A percentile compares a stretch with the other conserved stretches of the same genome.
These are phyloP conservation scores for Rutpela maculata DNA, from an alignment of 2,888 invertebrate genomes.

Conservation along the genomic window DNA sequence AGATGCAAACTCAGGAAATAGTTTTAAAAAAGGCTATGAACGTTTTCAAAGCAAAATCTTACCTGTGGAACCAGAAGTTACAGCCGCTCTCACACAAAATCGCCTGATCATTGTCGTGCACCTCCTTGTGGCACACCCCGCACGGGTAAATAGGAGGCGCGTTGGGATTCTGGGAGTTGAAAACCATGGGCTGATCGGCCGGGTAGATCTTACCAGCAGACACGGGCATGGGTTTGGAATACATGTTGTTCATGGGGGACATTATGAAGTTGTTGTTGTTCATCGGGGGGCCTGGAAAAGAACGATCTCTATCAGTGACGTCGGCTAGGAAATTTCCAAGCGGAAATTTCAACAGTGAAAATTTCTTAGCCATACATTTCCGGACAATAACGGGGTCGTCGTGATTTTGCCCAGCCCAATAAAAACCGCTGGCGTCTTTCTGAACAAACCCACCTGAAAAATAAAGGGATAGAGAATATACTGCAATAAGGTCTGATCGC, in stretches of 20 bases:
- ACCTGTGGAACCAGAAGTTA: conserved; percentile 99
- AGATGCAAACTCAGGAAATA: no score
- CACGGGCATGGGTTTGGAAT: conserved; percentile 93
- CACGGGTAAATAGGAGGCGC: conserved; percentile 99
- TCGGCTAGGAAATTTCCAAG: conserved; percentile 5
- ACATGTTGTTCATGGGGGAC: conserved; percentile 76
- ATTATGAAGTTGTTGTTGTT: conserved; percentile 73
- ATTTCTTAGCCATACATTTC: background rate
- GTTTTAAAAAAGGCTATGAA: no score
- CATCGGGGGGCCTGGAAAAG: conserved; percentile 72
- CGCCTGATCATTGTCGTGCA: conserved; percentile 98
- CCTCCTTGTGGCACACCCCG: conserved; percentile 98
- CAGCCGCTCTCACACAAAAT: conserved; percentile 98
- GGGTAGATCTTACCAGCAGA: conserved; percentile 96
- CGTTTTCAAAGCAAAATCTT: no score
- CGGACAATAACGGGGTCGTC: background rate
- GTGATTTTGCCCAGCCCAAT: conserved; percentile 7
- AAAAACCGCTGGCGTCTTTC: background rate
- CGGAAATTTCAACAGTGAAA: background rate
- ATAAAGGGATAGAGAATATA: background rate
- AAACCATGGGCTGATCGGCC: conserved; percentile 97
- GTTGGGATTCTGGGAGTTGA: conserved; percentile 98
- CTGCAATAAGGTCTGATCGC: background rate
- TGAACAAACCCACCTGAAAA: conserved; percentile 7
- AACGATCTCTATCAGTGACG: conserved; percentile 22